Base-by-base conservation (phyloP, 2,888 invertebrate genomes). In the Carpatolechia fugitivella region DNA sequence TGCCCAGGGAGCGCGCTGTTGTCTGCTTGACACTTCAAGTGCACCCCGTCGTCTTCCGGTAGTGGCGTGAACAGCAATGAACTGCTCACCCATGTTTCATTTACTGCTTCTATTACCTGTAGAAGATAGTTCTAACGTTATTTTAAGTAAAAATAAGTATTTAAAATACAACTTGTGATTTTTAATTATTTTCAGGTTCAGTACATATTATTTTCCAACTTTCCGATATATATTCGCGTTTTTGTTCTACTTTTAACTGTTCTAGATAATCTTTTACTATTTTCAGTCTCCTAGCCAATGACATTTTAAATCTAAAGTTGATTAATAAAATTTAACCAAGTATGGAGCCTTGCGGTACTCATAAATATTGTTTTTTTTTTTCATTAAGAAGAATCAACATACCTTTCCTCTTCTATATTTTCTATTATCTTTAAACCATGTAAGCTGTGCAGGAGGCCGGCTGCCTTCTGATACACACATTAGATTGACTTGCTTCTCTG, bases 391-490 rank as follows among this genome's bases (percentile, higher is more conserved):
- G 8, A 2, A 48, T 29, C 1, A 3, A 33, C 16, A 3, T 85
- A 96, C 96, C 93, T 93, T 93, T 76, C 94, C 95, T 68, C 93
- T 91, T 65, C 93, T 93, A 81, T 97, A 95, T 70, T 93, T 93
- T 64, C 93, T 91, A 82, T 94, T 95, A 76, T 95, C 96, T 76
- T 96, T 94, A 75, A 93, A 94, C 97, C 97, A 97, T 55, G 94
- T 93, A 72, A 97, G 93, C 66, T 94, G 93, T 31, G 97, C 97
- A 63, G 94, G 94, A 24, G 97, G 97, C 70, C 97, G 93, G 56
- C 97, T 97, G 44, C 97, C 97, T 65, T 93, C 92, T 49, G 96
- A 94, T 75, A 95, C 94, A 83, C 97, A 98, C 56, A 93, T 93
- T 66, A 97, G 91, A 69, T 93, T 94, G 76, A 96, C 95, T 71